Evolutionary conservation across 2,113 vertebrate genomes (phyloP).

Genomic region (Canis aureus): DNA sequence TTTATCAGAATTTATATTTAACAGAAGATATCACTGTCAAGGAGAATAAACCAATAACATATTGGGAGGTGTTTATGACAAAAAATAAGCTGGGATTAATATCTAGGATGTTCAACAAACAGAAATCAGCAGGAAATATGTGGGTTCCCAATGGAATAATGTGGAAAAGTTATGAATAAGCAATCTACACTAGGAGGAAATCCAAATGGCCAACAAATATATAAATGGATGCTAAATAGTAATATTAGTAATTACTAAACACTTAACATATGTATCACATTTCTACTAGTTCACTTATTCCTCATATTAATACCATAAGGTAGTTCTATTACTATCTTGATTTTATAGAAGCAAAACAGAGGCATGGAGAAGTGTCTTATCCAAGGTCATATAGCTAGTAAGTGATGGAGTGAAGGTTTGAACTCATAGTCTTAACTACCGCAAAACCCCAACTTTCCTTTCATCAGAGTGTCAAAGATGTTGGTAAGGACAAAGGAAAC

Average conservation of each 20-base stretch:
- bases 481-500: neutral
- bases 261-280: too few relatives aligned
- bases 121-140: neutral
- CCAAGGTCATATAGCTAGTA: neutral
- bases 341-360: neutral
- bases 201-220: neutral
- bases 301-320: neutral
- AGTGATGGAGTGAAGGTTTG: neutral
- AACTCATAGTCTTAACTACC: neutral
- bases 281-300: neutral
- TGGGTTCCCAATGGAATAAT: neutral
- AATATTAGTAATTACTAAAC: neutral
- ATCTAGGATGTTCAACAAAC: neutral
- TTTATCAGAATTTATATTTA: constrained; percentile 9
- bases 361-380: neutral
- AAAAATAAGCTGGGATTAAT: neutral
- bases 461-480: neutral
- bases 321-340: neutral
- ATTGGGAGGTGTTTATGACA: neutral
- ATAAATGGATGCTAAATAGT: neutral
- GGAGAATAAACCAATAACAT: neutral
- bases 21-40: neutral
- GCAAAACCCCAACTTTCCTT: neutral
- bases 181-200: neutral
- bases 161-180: neutral